Evolutionary conservation across 2,113 vertebrate species (phyloP), one percentile per base, ranked within the genome.

Genomic region (Blennius ocellaris): DNA sequence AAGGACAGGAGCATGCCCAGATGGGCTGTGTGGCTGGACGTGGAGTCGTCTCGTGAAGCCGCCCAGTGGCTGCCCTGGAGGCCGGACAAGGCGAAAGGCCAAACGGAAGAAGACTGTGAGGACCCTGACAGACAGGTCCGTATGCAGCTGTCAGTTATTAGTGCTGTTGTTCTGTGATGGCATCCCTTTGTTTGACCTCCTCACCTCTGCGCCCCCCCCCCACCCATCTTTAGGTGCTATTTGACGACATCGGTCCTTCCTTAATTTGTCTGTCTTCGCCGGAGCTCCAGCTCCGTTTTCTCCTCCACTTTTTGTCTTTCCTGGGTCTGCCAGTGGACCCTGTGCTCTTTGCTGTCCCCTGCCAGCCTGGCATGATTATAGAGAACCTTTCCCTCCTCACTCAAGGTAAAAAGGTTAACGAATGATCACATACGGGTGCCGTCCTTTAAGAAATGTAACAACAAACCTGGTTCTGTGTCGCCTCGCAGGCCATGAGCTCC

Each of bases 111-210:
- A 38, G 97, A 99, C 78, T 99, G 98, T 69, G 97, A 99, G 67
- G 98, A 99, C 68, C 97, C 98, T 0, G 98, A 99, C 90, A 94
- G 97, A 91, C 98, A 99, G 96, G 98, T 95, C 41, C 37, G 5
- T 6, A 21, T 11, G 9, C 7, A 9, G 30, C 43, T 41, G 2
- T 30, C 21, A 30, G 21, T 30, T 30, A 30, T 30, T 30, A 30
- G 21, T 30, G 21, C 21, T 4, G 21, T 30, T 30, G 21, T 30
- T 30, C 21, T 30, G n/a, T 17, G 43, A 15, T 37, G n/a, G 8
- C n/a, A 51, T 16, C 3, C 4, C 14, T 41, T 47, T 44, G n/a
- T 65, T 52, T 77, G 43, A 78, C 45, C 7, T 45, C 10, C 14
- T 16, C 11, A 0, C 61, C 16, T n/a, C 36, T 30, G 21, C 4